These are phyloP conservation scores for Tretioscincus oriximinensis DNA, from an alignment of 2,113 vertebrate species.

Conservation along the genomic window DNA sequence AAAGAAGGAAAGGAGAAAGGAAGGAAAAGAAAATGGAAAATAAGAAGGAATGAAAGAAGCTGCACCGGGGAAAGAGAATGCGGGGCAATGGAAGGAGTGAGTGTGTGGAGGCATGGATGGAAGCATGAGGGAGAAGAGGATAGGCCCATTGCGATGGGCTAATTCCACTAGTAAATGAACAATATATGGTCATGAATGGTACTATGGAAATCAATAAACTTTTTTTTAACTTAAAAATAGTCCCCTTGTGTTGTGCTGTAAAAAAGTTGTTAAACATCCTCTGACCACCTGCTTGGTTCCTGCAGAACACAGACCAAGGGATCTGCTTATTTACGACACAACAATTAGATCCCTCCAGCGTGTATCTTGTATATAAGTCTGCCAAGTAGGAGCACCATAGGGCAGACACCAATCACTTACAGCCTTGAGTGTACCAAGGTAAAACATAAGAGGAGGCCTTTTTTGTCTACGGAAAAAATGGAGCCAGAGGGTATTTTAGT, in stretches of 20 bases:
- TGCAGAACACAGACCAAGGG: background rate
- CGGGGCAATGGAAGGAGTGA: no score
- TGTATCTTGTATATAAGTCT: background rate
- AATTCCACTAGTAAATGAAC: no score
- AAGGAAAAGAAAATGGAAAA: background rate
- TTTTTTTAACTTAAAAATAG: background rate
- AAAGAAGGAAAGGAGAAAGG: background rate
- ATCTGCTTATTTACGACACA: background rate
- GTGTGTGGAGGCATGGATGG: no score
- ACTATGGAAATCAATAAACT: no score
- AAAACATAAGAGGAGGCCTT: background rate
- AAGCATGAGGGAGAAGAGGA: no score
- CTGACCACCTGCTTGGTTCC: background rate
- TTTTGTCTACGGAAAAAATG: conserved; percentile 7
- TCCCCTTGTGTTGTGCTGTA: background rate
- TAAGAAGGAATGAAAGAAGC: no score
- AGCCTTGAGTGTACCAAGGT: background rate
- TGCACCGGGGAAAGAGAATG: no score
- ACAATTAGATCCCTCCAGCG: background rate
- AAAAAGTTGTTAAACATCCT: background rate
- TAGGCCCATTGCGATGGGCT: no score
- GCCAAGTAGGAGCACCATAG: background rate
- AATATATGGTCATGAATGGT: no score
- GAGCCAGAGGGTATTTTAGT: conserved; percentile 17
- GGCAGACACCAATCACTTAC: background rate